Conservation (phyloP, 2,113 vertebrate species). For the Myocastor coypus region DNA sequence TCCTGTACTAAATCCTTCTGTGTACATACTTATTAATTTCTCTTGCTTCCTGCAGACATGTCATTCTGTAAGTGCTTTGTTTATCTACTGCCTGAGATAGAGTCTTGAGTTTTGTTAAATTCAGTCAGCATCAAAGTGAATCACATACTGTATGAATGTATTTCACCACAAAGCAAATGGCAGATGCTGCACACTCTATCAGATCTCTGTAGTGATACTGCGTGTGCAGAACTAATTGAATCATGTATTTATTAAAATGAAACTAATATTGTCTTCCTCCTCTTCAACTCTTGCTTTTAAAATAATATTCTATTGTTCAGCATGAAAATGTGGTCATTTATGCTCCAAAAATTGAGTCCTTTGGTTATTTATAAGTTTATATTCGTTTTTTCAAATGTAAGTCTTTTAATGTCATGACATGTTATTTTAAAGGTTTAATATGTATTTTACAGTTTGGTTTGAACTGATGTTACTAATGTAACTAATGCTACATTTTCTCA, state of each 20-base stretch:
- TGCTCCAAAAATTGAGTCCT: background rate
- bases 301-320: background rate
- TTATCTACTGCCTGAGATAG: slow-evolving; percentile 17
- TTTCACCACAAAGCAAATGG: slow-evolving; percentile 39
- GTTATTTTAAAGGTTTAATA: slow-evolving; percentile 8
- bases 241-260: background rate
- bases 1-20: background rate
- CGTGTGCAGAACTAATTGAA: background rate
- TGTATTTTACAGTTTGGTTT: background rate
- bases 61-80: slow-evolving; percentile 55
- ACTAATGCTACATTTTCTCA: background rate
- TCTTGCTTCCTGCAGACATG: slow-evolving; percentile 21
- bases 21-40: slow-evolving; percentile 10
- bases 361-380: background rate
- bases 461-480: background rate
- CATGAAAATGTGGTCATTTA: background rate
- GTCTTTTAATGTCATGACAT: background rate
- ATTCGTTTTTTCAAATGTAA: slow-evolving; percentile 32
- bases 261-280: background rate
- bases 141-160: background rate
- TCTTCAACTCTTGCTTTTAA: background rate
- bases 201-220: background rate
- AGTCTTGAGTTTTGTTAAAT: slow-evolving; percentile 35
- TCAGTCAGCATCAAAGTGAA: background rate
- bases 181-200: background rate